Conservation (phyloP, 2,888 invertebrate genomes). For the Euzophera pinguis region DNA sequence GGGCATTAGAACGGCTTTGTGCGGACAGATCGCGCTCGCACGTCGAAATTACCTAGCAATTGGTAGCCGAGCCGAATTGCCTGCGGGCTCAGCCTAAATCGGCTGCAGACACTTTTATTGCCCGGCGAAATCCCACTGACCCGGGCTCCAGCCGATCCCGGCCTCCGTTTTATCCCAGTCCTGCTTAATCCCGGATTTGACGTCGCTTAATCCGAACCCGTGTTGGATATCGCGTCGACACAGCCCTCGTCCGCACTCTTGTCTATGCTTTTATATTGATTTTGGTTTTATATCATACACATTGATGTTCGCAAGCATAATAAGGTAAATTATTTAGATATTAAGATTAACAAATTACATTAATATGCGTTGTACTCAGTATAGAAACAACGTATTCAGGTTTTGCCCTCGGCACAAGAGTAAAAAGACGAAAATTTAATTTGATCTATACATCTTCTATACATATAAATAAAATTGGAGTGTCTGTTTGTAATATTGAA, state of each 20-base stretch:
- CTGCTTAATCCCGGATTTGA: conserved; percentile 78
- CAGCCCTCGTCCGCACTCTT: conserved; percentile 65
- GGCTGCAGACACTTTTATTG: conserved; percentile 81
- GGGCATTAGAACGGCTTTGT: conserved; percentile 76
- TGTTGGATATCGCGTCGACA: conserved; percentile 83
- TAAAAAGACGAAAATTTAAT: no score
- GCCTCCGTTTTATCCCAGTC: conserved; percentile 69
- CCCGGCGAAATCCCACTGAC: conserved; percentile 75
- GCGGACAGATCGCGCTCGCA: conserved; percentile 75
- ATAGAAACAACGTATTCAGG: no score
- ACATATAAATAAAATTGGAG: no score
- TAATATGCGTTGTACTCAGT: no score
- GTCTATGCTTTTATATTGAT: conserved; percentile 61
- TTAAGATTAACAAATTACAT: no score
- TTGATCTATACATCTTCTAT: no score
- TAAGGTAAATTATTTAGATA: no score
- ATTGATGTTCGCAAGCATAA: conserved; percentile 21
- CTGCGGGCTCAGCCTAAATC: conserved; percentile 76
- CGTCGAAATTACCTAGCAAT: conserved; percentile 78
- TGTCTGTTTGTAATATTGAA: no score
- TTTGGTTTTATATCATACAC: conserved; percentile 47
- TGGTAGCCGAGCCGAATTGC: conserved; percentile 73
- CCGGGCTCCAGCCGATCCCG: conserved; percentile 67
- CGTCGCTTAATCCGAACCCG: conserved; percentile 83
- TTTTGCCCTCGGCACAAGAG: no score